Evolutionary conservation across 2,888 invertebrate species (phyloP), one percentile per base, ranked within the genome.

Genomic region (Hoplodrina ambigua): DNA sequence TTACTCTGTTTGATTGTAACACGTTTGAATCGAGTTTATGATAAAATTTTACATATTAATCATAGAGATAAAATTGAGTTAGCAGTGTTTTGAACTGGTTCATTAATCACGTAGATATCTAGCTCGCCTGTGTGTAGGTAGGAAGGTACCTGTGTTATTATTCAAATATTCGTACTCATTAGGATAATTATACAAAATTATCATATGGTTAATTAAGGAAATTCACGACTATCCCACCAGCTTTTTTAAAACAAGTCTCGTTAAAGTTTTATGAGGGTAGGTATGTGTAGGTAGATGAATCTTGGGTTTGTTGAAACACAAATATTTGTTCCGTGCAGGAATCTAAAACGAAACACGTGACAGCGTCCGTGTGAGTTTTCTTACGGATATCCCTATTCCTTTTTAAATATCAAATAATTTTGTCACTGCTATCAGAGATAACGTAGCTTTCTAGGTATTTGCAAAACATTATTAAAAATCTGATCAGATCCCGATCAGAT

Each of bases 1-100:
- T 88, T 89, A 87, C 92, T 85, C 89, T 80, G 87, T 93, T 92
- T 89, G 89, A 93, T 92, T 92, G 88, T 91, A 89, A 90, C 91
- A 91, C 89, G 88, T 90, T 92, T 87, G 77, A 82, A 90, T 88
- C 82, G 82, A 81, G 86, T 91, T 91, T 90, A 92, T 89, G 89
- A 80, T 75, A 50, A 84, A 87, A 90, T 91, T 89, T 87, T 87
- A 88, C 80, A 80, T 86, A 86, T 80, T 81, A 82, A 78, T 80
- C 78, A 85, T 76, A 59, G 60, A 78, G 68, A 78, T 78, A 75
- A 80, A 72, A 76, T 69, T 58, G 61, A 74, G 74, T 74, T 74
- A 54, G 78, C 62, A 46, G 57, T 73, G 70, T 81, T 80, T 70
- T 74, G 81, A 65, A 80, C 79, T 75, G 72, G 67, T 60, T 70